Percentiles rank a stretch among this genome's conserved stretches.
Evolutionary conservation across 2,888 invertebrate species (phyloP).

Genomic region (Ptycholaimellus sp.): DNA sequence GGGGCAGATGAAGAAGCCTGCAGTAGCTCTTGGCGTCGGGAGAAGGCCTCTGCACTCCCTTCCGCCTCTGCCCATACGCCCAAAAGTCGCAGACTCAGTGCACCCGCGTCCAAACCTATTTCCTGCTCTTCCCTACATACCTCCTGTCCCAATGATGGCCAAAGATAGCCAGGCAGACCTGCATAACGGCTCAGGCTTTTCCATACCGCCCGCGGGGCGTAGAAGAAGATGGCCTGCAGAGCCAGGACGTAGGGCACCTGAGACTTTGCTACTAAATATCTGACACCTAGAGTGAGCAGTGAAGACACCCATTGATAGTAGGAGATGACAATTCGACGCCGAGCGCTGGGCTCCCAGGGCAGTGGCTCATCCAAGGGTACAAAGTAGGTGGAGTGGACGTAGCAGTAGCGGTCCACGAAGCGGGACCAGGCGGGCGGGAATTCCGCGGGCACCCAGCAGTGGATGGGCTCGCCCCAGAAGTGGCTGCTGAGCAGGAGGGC

Average conservation of each 20-base stretch:
- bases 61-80: too few relatives aligned
- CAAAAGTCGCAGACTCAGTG: too few relatives aligned
- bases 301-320: conserved; percentile 22
- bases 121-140: too few relatives aligned
- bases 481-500: conserved; percentile 17
- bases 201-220: conserved; percentile 22
- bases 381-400: conserved; percentile 23
- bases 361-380: conserved; percentile 15
- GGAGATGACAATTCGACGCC: conserved; percentile 14
- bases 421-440: conserved; percentile 17
- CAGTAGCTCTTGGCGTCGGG: too few relatives aligned
- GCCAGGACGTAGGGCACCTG: conserved; percentile 22
- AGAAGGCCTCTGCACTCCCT: too few relatives aligned
- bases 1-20: too few relatives aligned
- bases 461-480: conserved; percentile 21
- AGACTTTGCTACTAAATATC: not conserved
- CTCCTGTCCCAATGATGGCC: too few relatives aligned
- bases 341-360: conserved; percentile 13
- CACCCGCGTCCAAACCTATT: too few relatives aligned
- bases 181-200: conserved; percentile 15
- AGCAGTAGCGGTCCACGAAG: conserved; percentile 23
- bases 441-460: conserved; percentile 22
- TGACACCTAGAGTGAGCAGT: not conserved
- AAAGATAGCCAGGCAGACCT: too few relatives aligned
- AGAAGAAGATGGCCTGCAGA: conserved; percentile 20